Evolutionary conservation across 2,113 vertebrate species (phyloP).

Genomic region (Dromas ardeola): DNA sequence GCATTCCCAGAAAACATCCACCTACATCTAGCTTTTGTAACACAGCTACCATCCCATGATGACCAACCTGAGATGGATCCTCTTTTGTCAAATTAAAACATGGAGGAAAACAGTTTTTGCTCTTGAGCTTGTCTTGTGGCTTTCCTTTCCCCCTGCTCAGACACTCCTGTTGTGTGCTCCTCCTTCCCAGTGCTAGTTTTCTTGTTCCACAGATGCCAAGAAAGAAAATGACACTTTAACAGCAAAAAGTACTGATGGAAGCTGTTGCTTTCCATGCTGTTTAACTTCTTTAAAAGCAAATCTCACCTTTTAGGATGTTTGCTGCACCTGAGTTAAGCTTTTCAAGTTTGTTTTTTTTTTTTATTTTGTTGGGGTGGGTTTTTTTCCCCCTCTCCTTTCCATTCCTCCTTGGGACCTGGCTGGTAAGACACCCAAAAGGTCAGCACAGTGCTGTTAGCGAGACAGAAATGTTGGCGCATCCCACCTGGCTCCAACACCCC

Average conservation of each 20-base stretch:
- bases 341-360: neutral
- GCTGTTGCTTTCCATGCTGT: neutral
- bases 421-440: neutral
- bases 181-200: neutral
- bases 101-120: neutral
- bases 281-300: neutral
- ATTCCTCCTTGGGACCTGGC: neutral
- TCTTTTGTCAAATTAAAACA: neutral
- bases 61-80: neutral
- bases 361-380: neutral
- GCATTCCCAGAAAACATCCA: neutral
- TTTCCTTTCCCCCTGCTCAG: neutral
- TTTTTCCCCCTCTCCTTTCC: neutral
- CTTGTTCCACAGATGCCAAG: neutral
- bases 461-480: neutral
- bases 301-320: neutral
- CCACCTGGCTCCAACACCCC: neutral
- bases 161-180: neutral
- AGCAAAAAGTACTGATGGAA: neutral
- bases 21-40: neutral
- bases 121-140: neutral
- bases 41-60: fast-evolving
- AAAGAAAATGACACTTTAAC: conserved; percentile 14
- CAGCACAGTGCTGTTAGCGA: neutral
- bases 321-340: conserved; percentile 53